These are phyloP conservation scores for Danio choprae DNA, from an alignment of 2,797 vertebrate species.

Conservation along the genomic window DNA sequence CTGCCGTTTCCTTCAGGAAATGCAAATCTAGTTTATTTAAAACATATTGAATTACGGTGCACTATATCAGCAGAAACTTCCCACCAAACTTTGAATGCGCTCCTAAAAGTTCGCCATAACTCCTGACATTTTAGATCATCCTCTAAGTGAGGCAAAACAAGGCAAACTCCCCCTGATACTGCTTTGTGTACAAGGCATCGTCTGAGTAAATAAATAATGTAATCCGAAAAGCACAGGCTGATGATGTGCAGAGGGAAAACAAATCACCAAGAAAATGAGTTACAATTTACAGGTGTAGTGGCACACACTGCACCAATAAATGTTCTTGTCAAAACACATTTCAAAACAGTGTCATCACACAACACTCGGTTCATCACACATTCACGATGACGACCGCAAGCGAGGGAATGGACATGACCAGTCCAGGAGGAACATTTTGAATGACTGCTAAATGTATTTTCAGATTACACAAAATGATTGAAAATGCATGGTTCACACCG, in stretches of 20 bases:
- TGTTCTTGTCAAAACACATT: constrained; percentile 35
- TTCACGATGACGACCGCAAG: constrained; percentile 20
- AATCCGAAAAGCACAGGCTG: constrained; percentile 63
- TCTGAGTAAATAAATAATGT: constrained; percentile 61
- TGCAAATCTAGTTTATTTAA: constrained; percentile 10
- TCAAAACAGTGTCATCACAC: constrained; percentile 32
- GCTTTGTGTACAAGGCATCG: constrained; percentile 59
- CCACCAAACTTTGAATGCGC: constrained; percentile 49
- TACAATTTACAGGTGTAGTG: constrained; percentile 20
- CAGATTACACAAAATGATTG: background rate
- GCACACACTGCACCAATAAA: constrained; percentile 28
- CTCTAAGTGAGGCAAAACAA: constrained; percentile 65
- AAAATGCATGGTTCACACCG: background rate
- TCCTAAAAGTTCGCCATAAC: constrained; percentile 67
- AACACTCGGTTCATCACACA: constrained; percentile 15
- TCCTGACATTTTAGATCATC: constrained; percentile 75
- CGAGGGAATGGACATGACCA: background rate
- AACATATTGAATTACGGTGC: background rate
- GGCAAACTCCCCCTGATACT: constrained; percentile 61
- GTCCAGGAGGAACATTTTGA: background rate
- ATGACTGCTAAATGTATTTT: constrained; percentile 6
- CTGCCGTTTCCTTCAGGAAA: constrained; percentile 7
- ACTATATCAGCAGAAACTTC: background rate
- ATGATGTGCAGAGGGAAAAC: constrained; percentile 48
- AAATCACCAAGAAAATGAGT: constrained; percentile 56